Evolutionary conservation across 2,113 vertebrate genomes (phyloP).

Genomic region (Laticauda colubrina): DNA sequence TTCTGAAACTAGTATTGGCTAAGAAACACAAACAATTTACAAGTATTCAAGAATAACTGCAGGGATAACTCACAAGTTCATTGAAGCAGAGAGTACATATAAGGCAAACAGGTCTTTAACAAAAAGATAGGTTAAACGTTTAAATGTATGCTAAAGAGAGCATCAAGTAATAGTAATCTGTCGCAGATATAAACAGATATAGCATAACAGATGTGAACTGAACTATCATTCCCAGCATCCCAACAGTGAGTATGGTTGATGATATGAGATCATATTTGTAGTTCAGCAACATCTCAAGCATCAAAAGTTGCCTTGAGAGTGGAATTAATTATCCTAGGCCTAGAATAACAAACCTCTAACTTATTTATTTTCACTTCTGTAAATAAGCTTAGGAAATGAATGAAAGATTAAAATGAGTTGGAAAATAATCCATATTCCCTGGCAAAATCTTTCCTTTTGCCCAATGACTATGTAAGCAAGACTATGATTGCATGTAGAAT

Average conservation of each 20-base stretch:
- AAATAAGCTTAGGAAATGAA: background rate
- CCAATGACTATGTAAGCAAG: background rate
- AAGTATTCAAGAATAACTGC: background rate
- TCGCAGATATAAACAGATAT: background rate
- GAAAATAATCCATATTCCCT: background rate
- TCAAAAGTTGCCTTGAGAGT: background rate
- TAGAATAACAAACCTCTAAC: background rate
- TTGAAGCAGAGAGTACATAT: background rate
- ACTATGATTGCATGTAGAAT: background rate
- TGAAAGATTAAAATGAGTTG: background rate
- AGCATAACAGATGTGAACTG: background rate
- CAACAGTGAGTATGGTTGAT: background rate
- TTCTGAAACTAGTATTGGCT: background rate
- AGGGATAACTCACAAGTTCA: background rate
- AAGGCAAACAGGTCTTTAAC: background rate
- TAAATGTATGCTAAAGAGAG: background rate
- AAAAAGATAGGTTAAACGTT: background rate
- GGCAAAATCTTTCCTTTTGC: background rate
- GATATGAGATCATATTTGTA: background rate
- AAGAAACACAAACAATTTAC: background rate
- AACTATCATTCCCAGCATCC: background rate
- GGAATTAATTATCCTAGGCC: background rate
- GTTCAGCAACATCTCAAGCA: background rate
- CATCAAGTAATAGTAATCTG: background rate
- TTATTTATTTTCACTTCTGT: background rate